phyloP scores from a whole-genome alignment of 2,888 invertebrate genomes.

The Hemicrepidius hirtus region DNA sequence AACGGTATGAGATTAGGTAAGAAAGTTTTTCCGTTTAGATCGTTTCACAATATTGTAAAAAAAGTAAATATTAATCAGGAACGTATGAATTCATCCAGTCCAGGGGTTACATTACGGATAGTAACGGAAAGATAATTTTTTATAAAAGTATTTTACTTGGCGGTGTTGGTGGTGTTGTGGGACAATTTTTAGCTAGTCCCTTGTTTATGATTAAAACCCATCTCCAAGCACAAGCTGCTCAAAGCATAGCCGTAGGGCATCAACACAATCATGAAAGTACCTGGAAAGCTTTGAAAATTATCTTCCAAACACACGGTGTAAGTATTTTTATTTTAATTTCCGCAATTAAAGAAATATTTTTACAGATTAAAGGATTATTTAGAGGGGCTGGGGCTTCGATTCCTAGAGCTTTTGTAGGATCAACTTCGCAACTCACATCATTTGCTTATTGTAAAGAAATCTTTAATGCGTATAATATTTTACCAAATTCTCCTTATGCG shows the following conservation, averaged over 20 bases:
- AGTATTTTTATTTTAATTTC: constrained; percentile 49
- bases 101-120: constrained; percentile 70
- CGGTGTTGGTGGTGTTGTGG: constrained; percentile 79
- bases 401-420: constrained; percentile 86
- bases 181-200: constrained; percentile 83
- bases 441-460: constrained; percentile 80
- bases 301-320: constrained; percentile 75
- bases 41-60: neutral
- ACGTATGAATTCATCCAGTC: constrained; percentile 65
- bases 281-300: constrained; percentile 72
- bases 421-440: constrained; percentile 87
- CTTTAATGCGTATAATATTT: constrained; percentile 65
- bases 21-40: constrained; percentile 1
- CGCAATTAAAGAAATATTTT: neutral
- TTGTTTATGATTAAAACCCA: constrained; percentile 90
- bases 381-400: constrained; percentile 84
- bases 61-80: constrained; percentile 57
- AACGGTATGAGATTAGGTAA: constrained; percentile 76
- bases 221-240: constrained; percentile 83
- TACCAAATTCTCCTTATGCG: constrained; percentile 72
- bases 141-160: constrained; percentile 73
- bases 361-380: constrained; percentile 79
- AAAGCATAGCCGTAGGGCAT: constrained; percentile 87
- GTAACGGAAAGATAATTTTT: constrained; percentile 73
- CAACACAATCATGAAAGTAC: constrained; percentile 84